A percentile compares a stretch with the other conserved stretches of the same genome.
These are phyloP conservation scores for Petrocephalus schoutedeni DNA, from an alignment of 2,797 vertebrate species.

Conservation along the genomic window DNA sequence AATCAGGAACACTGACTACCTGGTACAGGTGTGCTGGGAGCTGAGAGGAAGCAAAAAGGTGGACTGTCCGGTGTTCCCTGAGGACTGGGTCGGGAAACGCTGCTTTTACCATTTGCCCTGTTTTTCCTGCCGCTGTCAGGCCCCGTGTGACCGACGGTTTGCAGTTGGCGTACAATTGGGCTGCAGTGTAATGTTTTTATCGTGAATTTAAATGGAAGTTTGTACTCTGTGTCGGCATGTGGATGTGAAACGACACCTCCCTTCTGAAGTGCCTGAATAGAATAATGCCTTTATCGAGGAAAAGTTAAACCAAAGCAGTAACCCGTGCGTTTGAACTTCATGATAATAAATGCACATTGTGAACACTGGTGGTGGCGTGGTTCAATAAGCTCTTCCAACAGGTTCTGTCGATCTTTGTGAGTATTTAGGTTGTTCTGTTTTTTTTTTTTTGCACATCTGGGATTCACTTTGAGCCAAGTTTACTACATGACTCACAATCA, in stretches of 20 bases:
- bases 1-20: no score
- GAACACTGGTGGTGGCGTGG: not conserved
- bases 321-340: not conserved
- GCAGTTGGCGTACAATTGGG: not conserved
- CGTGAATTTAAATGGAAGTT: not conserved
- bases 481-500: not conserved
- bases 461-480: not conserved
- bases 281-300: not conserved
- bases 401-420: not conserved
- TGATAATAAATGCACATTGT: slow-evolving; percentile 11
- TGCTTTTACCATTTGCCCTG: no score
- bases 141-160: not conserved
- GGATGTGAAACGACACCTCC: not conserved
- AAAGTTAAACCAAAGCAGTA: not conserved
- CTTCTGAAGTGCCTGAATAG: slow-evolving; percentile 1
- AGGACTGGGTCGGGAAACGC: no score
- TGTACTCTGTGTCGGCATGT: not conserved
- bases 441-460: not conserved
- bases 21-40: no score
- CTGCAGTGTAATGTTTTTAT: not conserved
- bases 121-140: not conserved
- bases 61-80: no score
- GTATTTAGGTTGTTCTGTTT: not conserved
- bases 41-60: no score
- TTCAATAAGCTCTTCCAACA: not conserved